Evolutionary conservation across 2,113 vertebrate species (phyloP).

Genomic region (Saimiri boliviensis): DNA sequence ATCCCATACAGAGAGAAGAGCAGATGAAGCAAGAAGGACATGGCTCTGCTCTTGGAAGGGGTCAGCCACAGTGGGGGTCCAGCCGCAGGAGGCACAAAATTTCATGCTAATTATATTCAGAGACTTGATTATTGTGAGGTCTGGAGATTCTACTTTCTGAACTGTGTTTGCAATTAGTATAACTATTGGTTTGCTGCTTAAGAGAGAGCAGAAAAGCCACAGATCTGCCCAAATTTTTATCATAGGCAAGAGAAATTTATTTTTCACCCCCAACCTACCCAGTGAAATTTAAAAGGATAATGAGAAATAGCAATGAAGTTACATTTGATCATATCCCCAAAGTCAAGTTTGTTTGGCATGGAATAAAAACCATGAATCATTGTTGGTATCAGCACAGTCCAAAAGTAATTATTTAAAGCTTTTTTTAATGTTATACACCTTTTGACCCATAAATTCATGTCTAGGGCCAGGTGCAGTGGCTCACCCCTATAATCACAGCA

Average conservation of each 20-base stretch:
- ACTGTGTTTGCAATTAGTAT: not conserved
- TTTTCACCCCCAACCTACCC: accelerated
- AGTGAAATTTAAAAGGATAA: not conserved
- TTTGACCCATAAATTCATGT: not conserved
- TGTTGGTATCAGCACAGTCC: not conserved
- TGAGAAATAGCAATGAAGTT: not conserved
- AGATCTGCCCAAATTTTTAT: not conserved
- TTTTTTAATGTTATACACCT: not conserved
- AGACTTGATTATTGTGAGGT: not conserved
- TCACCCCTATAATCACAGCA: too few relatives aligned
- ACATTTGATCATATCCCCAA: not conserved
- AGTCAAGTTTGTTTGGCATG: not conserved
- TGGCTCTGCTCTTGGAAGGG: not conserved
- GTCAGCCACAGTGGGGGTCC: not conserved
- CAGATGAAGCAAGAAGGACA: not conserved
- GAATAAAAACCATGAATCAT: not conserved
- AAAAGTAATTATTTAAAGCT: not conserved
- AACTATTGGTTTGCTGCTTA: not conserved
- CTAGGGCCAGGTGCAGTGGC: too few relatives aligned
- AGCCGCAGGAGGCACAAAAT: too few relatives aligned
- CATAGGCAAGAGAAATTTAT: not conserved
- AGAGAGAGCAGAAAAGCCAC: not conserved
- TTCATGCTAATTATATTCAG: not conserved
- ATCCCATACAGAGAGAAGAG: not conserved
- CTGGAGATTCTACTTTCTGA: not conserved